phyloP scores from a whole-genome alignment of 1,140 invertebrate species.

The Penaeus vannamei region DNA sequence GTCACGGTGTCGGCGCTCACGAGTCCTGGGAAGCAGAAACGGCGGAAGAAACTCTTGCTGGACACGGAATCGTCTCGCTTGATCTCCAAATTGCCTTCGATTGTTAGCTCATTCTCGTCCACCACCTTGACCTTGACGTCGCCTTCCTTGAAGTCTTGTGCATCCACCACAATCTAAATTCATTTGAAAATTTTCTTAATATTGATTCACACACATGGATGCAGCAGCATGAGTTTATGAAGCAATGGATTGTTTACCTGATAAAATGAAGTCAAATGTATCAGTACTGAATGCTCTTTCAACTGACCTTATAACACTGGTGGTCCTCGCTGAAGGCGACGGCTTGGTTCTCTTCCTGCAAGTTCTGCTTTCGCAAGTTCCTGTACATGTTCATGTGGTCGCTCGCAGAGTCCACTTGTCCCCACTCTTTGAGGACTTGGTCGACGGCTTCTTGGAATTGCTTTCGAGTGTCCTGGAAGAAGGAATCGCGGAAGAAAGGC shows the following conservation, averaged over 20 bases:
- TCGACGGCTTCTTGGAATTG: conserved; percentile 39
- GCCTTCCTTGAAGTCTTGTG: conserved; percentile 43
- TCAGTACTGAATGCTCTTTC: not conserved
- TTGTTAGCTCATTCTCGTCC: conserved; percentile 40
- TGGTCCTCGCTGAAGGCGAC: conserved; percentile 25
- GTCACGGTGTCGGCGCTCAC: not conserved
- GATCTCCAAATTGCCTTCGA: conserved; percentile 44
- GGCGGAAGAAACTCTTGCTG: conserved; percentile 31
- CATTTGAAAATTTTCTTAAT: not conserved
- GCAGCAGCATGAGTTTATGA: no score
- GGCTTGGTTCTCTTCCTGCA: conserved; percentile 36
- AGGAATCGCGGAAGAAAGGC: conserved; percentile 52
- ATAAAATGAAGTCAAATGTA: no score
- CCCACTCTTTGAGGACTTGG: conserved; percentile 8
- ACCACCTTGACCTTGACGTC: conserved; percentile 41
- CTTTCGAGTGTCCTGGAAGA: conserved; percentile 46
- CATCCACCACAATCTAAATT: conserved; percentile 55
- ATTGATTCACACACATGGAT: no score
- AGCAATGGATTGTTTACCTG: no score
- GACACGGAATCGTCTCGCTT: conserved; percentile 11
- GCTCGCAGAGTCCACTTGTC: not conserved
- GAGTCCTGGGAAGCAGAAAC: conserved; percentile 46
- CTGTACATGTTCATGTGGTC: conserved; percentile 45
- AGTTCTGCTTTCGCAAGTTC: not conserved
- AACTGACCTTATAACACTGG: conserved; percentile 41